Evolutionary conservation across 2,113 vertebrate species (phyloP), one percentile per base, ranked within the genome.

Genomic region (Bos javanicus): DNA sequence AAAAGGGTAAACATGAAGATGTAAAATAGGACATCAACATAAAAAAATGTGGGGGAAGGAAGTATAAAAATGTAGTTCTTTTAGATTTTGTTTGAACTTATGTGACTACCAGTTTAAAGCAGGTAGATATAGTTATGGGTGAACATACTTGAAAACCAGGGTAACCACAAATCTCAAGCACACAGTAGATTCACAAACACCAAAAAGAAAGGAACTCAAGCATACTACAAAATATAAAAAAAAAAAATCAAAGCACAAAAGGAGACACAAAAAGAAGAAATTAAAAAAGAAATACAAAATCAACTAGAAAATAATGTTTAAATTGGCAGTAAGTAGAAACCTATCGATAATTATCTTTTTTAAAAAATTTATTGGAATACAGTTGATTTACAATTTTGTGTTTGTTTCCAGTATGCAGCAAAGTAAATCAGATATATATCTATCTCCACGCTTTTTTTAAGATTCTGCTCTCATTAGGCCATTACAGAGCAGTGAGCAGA

Each of bases 321-420:
- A 78, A 48, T 30, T 48, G 76, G 43, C 76, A 78, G 26, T 30
- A 5, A 78, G 26, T 78, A 78, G 25, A 78, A 78, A 78, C 76
- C 14, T 78, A 48, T 78, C 2, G 8, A 17, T 48, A 48, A 16
- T 7, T 14, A 43, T 43, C 36, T 43, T 76, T 36, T 7, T n/a
- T 0, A 0, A 6, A 71, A 26, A 43, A 26, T 4, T 1, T 76
- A 76, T 76, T 76, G 36, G 36, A 43, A 26, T 26, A 76, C 6
- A 76, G 36, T 26, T 76, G 71, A 76, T 43, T 43, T 43, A 76
- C 36, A 76, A 43, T 43, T 76, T 76, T 43, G 39, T 43, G 23
- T 26, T 76, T 43, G 23, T 76, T 26, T 43, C 71, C 12, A 43
- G 39, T 43, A 15, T 26, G 7, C 23, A 71, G 36, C 36, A 43